Percentiles rank a stretch among this genome's conserved stretches.
phyloP scores from a whole-genome alignment of 2,888 invertebrate species.

The Fragum whitleyi region DNA sequence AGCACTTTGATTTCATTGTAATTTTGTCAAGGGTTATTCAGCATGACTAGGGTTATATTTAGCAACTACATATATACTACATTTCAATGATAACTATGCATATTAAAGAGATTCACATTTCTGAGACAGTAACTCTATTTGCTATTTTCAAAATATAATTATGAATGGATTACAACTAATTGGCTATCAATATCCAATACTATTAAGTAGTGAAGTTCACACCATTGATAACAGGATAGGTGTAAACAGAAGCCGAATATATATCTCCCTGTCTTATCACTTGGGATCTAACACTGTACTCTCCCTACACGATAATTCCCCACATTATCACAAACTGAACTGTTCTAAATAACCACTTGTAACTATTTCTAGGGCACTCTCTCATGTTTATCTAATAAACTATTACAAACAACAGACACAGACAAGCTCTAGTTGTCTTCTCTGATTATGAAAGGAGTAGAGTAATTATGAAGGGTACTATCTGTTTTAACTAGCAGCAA shows the following conservation, averaged over 20 bases:
- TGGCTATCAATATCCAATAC: not conserved
- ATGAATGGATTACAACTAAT: too few relatives aligned
- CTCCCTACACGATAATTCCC: not conserved
- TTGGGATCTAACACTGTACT: not conserved
- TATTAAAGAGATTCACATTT: too few relatives aligned
- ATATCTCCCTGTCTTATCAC: not conserved
- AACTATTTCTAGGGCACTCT: not conserved
- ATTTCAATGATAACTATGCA: too few relatives aligned
- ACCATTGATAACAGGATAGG: not conserved
- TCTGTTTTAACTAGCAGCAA: not conserved
- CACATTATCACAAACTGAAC: not conserved
- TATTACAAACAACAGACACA: not conserved
- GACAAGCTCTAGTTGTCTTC: not conserved
- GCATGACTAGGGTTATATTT: too few relatives aligned
- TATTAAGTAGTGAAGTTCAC: not conserved
- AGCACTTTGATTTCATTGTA: too few relatives aligned
- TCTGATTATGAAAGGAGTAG: not conserved
- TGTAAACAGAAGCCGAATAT: not conserved
- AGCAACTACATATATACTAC: too few relatives aligned
- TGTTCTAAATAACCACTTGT: not conserved
- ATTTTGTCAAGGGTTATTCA: too few relatives aligned
- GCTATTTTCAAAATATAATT: too few relatives aligned
- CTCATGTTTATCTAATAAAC: not conserved
- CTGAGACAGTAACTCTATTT: too few relatives aligned
- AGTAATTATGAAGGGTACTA: not conserved